Evolutionary conservation across 1,140 invertebrate species (phyloP), one percentile per base, ranked within the genome.

Genomic region (Rhizoglyphus robini): DNA sequence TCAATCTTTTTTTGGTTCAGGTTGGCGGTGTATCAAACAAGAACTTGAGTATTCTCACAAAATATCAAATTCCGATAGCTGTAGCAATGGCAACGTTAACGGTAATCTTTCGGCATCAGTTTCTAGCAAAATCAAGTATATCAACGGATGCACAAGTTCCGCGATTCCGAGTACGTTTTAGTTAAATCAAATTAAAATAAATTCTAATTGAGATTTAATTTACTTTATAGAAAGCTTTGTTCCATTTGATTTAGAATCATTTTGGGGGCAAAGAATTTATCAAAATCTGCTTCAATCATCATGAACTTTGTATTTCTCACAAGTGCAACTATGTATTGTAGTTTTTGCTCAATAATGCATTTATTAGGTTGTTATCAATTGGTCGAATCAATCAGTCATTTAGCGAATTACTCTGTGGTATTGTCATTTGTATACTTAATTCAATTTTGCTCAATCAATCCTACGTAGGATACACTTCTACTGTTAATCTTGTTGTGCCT

Each of bases 211-310:
- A 49, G 36, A 18, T 8, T 49, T 49, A 20, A 8, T 67, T 47
- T 60, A 41, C 3, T 68, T 71, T 69, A 66, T 79, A 78, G 34
- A 70, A 81, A 86, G 88, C 73, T 90, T 90, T 72, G 86, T 87
- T 72, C 86, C 87, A 8, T 90, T 90, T 72, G 87, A 90, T 77
- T 76, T 90, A 70, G 88, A 89, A 72, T 83, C 86, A 15, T 90
- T 87, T 86, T 90, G 87, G 87, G 87, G 87, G 48, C 86, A 87
- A 73, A 77, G 87, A 68, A 76, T 90, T 49, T 87, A 86, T 75
- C 85, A 87, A 69, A 87, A 72, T 63, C 67, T 73, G 59, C 68
- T 68, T 29, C 69, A 70, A 38, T 70, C 70, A 27, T 70, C 70
- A 25, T 60, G 36, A 41, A 41, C 36, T 41, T n/a, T n/a, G n/a